These are phyloP conservation scores for Protonemura montana DNA, from an alignment of 2,888 invertebrate species.

Conservation along the genomic window DNA sequence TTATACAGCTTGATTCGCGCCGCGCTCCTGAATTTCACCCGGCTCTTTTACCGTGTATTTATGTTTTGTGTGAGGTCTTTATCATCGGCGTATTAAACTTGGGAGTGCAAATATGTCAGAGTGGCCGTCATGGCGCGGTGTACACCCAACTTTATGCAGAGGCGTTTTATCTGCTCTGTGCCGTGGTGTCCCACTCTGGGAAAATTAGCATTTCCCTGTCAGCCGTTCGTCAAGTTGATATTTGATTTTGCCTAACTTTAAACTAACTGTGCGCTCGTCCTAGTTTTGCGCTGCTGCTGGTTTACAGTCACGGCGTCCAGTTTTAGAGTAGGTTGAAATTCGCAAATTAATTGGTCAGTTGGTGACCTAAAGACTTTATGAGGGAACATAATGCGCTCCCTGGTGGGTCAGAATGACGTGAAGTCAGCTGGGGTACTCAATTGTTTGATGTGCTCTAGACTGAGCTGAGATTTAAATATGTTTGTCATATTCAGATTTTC, in stretches of 20 bases:
- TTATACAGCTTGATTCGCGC: neutral
- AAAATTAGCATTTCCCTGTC: neutral
- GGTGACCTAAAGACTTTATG: neutral
- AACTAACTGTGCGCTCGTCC: neutral
- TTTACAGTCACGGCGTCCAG: neutral
- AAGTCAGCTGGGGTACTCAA: too few species aligned
- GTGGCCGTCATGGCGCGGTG: neutral
- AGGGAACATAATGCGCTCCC: neutral
- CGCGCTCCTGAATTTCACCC: too few species aligned
- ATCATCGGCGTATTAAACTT: neutral
- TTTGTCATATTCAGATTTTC: neutral
- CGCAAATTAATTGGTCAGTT: neutral
- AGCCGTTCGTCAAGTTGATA: neutral
- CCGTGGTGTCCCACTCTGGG: neutral
- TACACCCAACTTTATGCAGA: neutral
- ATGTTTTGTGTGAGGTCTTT: neutral
- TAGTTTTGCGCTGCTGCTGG: neutral
- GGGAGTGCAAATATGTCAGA: neutral
- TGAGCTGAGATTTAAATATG: neutral
- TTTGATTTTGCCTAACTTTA: neutral
- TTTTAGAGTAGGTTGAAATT: neutral
- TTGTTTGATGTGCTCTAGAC: neutral
- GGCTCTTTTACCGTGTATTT: neutral
- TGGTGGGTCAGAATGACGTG: neutral
- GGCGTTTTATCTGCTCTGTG: neutral